Evolutionary conservation across 2,797 vertebrate species (phyloP).

Genomic region (Peromyscus aztecus): DNA sequence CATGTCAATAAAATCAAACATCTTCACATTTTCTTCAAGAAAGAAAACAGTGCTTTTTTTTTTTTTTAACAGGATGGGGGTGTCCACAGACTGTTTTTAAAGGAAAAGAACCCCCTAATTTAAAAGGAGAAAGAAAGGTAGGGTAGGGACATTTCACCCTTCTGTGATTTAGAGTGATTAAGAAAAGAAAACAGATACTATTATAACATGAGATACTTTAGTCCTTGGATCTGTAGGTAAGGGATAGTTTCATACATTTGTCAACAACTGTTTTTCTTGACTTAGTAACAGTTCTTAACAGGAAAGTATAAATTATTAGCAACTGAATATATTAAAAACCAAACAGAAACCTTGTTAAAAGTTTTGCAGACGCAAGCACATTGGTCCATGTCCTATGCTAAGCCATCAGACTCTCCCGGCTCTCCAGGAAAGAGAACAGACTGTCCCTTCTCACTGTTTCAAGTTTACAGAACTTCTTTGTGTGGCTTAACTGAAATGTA

Average conservation of each 20-base stretch:
- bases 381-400: background rate
- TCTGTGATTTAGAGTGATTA: background rate
- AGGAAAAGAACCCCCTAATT: background rate
- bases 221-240: background rate
- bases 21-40: background rate
- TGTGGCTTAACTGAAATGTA: slow-evolving; percentile 20
- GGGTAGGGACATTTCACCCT: background rate
- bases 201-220: background rate
- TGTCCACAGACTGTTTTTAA: background rate
- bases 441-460: background rate
- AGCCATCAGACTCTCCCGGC: background rate
- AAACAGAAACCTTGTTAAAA: background rate
- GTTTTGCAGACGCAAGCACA: background rate
- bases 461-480: background rate
- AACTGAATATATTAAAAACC: slow-evolving; percentile 65
- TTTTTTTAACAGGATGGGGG: background rate
- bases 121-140: slow-evolving; percentile 20
- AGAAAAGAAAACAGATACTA: background rate
- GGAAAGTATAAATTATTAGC: slow-evolving; percentile 71
- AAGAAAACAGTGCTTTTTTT: background rate
- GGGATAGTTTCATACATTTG: background rate
- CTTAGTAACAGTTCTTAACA: slow-evolving; percentile 64
- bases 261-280: slow-evolving; percentile 62
- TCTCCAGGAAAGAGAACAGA: slow-evolving; percentile 32
- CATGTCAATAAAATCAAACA: background rate